Base-by-base conservation (phyloP, 1,140 invertebrate genomes). In the Zaprionus camerounensis region DNA sequence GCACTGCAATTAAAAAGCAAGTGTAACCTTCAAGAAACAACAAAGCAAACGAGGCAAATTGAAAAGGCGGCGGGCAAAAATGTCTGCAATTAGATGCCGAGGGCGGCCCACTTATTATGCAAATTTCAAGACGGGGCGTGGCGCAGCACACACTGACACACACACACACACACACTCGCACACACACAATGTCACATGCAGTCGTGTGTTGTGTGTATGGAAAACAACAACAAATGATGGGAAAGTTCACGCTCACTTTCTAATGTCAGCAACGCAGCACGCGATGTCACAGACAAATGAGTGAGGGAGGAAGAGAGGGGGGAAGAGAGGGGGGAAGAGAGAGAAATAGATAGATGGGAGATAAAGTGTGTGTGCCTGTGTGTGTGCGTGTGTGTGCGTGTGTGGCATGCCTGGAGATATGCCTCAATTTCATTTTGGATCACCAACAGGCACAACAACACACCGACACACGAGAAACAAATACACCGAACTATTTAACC, bases 241-340 rank as follows among this genome's bases (percentile, higher is more conserved):
- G 81, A 82, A 80, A 82, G 80, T 80, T 82, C 72, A 76, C 81
- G 81, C 76, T 83, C 70, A 83, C 81, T 83, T 83, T 83, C 81
- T 83, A 82, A 61, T 73, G 73, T 66, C 72, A 73, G 64, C 63
- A 44, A 22, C 55, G 58, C 57, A 53, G 74, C 81, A 82, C 81
- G 81, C 81, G 68, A 82, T 79, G 73, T 71, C 63, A 79, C 62
- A 41, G 34, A 26, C n/a, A 56, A 6, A 6, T 7, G 57, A 59
- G 57, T 3, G 57, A 24, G 53, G 12, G 26, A 24, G 24, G 15
- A 13, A 22, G 2, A 5, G 22, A 22, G 49, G 15, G 22, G 11
- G 49, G 2, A 5, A 49, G 49, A 15, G 22, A 26, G 51, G n/a
- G n/a, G n/a, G n/a, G n/a, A n/a, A 53, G 20, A 20, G 17, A 17